These are phyloP conservation scores for Symphodus melops DNA, from an alignment of 2,113 vertebrate genomes.

Conservation along the genomic window DNA sequence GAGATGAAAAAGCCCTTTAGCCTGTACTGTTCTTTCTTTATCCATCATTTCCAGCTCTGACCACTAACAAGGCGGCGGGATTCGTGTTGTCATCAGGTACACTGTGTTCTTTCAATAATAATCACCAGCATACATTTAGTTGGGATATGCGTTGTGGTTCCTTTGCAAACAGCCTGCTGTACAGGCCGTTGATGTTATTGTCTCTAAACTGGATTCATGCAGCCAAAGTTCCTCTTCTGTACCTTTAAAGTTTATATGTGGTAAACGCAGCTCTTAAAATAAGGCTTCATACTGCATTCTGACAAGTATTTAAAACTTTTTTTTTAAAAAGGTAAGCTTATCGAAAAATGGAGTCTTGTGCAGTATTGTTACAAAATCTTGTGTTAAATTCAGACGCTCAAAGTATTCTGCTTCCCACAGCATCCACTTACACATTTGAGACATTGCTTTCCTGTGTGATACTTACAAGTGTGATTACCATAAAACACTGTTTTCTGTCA, in stretches of 20 bases:
- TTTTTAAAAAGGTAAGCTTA: constrained; percentile 4
- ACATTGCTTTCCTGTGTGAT: not conserved
- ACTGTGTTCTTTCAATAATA: not conserved
- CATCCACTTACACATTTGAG: constrained; percentile 40
- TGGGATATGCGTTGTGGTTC: constrained; percentile 9
- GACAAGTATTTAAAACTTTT: constrained; percentile 18
- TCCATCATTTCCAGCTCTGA: constrained; percentile 37
- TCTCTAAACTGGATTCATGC: constrained; percentile 51
- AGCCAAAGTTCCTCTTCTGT: constrained; percentile 44
- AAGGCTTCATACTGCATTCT: not conserved
- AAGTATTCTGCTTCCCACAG: constrained; percentile 31
- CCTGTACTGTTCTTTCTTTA: constrained; percentile 11
- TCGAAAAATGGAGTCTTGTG: constrained; percentile 5
- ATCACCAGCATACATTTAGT: constrained; percentile 9
- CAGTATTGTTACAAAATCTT: not conserved
- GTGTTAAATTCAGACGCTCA: constrained; percentile 6
- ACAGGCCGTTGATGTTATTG: constrained; percentile 47
- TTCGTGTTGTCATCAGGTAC: constrained; percentile 13
- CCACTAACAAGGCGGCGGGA: constrained; percentile 29
- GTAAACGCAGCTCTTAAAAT: not conserved
- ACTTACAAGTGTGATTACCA: constrained; percentile 16
- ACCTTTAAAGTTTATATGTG: not conserved
- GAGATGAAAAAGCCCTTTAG: constrained; percentile 13
- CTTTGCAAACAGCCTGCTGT: constrained; percentile 7
- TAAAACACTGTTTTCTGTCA: constrained; percentile 17